A percentile compares a stretch with the other conserved stretches of the same genome.
phyloP scores from a whole-genome alignment of 2,797 vertebrate genomes.

The Silurus lanzhouensis region DNA sequence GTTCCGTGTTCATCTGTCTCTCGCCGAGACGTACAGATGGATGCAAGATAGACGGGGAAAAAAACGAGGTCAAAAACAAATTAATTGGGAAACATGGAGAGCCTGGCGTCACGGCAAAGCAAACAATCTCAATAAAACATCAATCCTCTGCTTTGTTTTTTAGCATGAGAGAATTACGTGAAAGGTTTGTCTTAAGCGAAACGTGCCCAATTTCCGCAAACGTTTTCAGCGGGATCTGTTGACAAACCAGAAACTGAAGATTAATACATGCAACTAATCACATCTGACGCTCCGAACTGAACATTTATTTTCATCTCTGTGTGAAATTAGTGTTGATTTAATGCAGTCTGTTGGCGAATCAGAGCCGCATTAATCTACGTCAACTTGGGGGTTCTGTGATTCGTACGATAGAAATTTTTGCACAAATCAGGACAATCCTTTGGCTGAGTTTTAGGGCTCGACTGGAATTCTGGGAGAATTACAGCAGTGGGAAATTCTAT shows the following conservation, averaged over 20 bases:
- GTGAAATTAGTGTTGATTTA: conserved; percentile 15
- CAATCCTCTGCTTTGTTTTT: conserved; percentile 43
- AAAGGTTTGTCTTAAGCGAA: not conserved
- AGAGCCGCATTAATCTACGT: conserved; percentile 14
- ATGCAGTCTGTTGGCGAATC: conserved; percentile 2
- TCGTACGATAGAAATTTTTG: not conserved
- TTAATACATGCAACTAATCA: not conserved
- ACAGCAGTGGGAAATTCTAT: not conserved
- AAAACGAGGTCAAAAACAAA: conserved; percentile 64
- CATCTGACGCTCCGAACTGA: not conserved
- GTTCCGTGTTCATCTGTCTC: conserved; percentile 68
- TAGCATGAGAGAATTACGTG: not conserved
- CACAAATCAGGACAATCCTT: not conserved
- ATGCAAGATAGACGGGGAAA: conserved; percentile 60
- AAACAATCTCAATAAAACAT: conserved; percentile 71
- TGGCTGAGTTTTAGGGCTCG: too few relatives aligned
- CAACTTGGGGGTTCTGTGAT: not conserved
- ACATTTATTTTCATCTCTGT: conserved; percentile 18
- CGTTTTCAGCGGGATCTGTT: not conserved
- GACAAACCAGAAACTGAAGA: not conserved
- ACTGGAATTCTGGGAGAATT: not conserved
- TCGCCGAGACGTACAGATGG: conserved; percentile 67
- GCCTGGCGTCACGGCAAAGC: conserved; percentile 26
- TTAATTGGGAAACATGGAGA: conserved; percentile 30
- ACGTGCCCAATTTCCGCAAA: not conserved